phyloP scores from a whole-genome alignment of 2,888 invertebrate species.

The Lottia gigantea region DNA sequence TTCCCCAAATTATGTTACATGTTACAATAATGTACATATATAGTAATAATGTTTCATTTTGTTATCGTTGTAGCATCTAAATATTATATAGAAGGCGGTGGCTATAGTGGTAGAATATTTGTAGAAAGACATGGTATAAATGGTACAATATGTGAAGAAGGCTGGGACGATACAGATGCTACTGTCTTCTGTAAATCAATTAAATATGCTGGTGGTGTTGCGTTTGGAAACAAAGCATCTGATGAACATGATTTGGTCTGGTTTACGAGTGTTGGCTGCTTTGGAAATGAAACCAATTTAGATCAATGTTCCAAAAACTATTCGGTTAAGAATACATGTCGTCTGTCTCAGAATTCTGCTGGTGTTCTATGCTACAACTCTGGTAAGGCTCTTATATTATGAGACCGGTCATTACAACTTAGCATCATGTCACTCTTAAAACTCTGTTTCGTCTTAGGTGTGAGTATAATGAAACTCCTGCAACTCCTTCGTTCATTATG shows the following conservation, averaged over 20 bases:
- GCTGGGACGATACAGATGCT: conserved; percentile 51
- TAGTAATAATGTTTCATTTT: too few species aligned
- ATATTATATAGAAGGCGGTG: conserved; percentile 31
- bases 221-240: conserved; percentile 38
- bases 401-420: too few species aligned
- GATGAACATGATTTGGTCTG: conserved; percentile 32
- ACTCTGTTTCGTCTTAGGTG: too few species aligned
- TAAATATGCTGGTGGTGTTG: conserved; percentile 49
- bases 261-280: conserved; percentile 43
- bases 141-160: conserved; percentile 72
- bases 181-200: conserved; percentile 44
- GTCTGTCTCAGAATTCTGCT: conserved; percentile 39
- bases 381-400: conserved; percentile 12
- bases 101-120: conserved; percentile 76
- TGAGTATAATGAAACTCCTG: too few species aligned
- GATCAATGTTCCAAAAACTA: conserved; percentile 36
- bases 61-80: conserved; percentile 31
- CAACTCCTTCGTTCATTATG: too few species aligned
- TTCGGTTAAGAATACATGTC: conserved; percentile 35
- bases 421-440: too few species aligned
- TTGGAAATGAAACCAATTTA: conserved; percentile 37
- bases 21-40: too few species aligned
- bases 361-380: conserved; percentile 51
- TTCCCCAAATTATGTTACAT: too few species aligned
- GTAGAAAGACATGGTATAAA: conserved; percentile 78